Percentiles rank a stretch among this genome's conserved stretches.
These are phyloP conservation scores for Reticulitermes lucifugus DNA, from an alignment of 2,888 invertebrate genomes.

Conservation along the genomic window DNA sequence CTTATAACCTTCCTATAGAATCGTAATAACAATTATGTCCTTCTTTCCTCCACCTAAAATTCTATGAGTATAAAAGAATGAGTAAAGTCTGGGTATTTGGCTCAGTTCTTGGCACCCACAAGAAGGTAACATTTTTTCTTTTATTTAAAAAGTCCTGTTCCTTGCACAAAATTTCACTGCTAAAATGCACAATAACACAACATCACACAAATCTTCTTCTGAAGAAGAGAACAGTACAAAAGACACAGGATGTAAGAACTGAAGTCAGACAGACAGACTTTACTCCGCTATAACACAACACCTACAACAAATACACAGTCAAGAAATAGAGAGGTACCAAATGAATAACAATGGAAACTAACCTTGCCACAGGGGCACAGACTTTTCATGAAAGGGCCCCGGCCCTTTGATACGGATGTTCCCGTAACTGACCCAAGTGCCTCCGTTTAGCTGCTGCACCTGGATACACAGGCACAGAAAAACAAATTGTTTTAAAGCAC, in stretches of 20 bases:
- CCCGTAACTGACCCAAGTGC: slow-evolving; percentile 89
- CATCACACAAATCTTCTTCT: not conserved
- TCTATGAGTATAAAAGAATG: slow-evolving; percentile 26
- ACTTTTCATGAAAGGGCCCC: slow-evolving; percentile 77
- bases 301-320: slow-evolving; percentile 35
- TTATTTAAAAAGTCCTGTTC: not conserved
- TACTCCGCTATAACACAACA: not conserved
- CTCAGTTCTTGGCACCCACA: slow-evolving; percentile 7
- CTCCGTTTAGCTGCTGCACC: slow-evolving; percentile 88
- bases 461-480: slow-evolving; percentile 63
- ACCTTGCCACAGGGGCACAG: slow-evolving; percentile 62
- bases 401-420: slow-evolving; percentile 98
- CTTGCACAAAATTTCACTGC: not conserved
- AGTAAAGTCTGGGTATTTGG: slow-evolving; percentile 18
- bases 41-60: slow-evolving; percentile 44
- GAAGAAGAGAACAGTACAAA: not conserved
- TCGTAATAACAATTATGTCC: slow-evolving; percentile 36
- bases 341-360: slow-evolving; percentile 58
- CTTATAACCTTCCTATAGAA: not conserved
- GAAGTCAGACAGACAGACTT: slow-evolving; percentile 50
- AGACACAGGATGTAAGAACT: slow-evolving; percentile 24
- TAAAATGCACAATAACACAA: not conserved
- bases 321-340: slow-evolving; percentile 42
- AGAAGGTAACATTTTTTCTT: not conserved
- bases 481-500: slow-evolving; percentile 50